A percentile compares a stretch with the other conserved stretches of the same genome.
Evolutionary conservation across 2,113 vertebrate species (phyloP).

Genomic region (human (Homo sapiens)): GRCh38 chr2:212081501-212082000

Average conservation of each 20-base stretch:
- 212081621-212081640: background rate
- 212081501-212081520: conserved; percentile 25
- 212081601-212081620: conserved; percentile 36
- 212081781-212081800: conserved; percentile 60
- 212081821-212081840: background rate
- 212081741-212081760: background rate
- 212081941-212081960: conserved; percentile 16
- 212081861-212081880: background rate
- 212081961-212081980: background rate
- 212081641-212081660: background rate
- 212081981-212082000: background rate
- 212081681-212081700: conserved; percentile 38
- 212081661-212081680: background rate
- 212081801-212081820: conserved; percentile 9
- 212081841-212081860: background rate
- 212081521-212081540: background rate
- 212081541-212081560: background rate
- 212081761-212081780: conserved; percentile 1
- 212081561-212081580: background rate
- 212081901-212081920: conserved; percentile 15
- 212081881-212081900: conserved; percentile 14
- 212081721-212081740: conserved; percentile 39
- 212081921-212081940: background rate
- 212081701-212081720: background rate
- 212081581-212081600: conserved; percentile 42